phyloP scores from a whole-genome alignment of 1,140 invertebrate species.

The Apis mellifera region Amel_HAv3.1 CM009946.2:4491501-4492000 shows the following conservation, averaged over 20 bases:
- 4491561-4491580: too few species aligned
- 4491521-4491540: too few species aligned
- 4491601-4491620: too few species aligned
- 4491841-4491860: background rate
- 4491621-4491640: too few species aligned
- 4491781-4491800: constrained; percentile 1
- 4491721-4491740: background rate
- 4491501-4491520: too few species aligned
- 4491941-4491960: constrained; percentile 18
- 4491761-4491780: background rate
- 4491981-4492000: constrained; percentile 58
- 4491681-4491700: too few species aligned
- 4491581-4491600: too few species aligned
- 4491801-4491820: constrained; percentile 13
- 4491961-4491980: constrained; percentile 64
- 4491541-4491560: too few species aligned
- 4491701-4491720: too few species aligned
- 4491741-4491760: background rate
- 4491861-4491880: constrained; percentile 45
- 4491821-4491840: constrained; percentile 51
- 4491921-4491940: constrained; percentile 36
- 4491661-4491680: too few species aligned
- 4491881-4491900: constrained; percentile 40
- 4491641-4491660: too few species aligned
- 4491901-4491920: constrained; percentile 47